phyloP scores from a whole-genome alignment of 2,113 vertebrate species.

The Hemibagrus wyckioides region DNA sequence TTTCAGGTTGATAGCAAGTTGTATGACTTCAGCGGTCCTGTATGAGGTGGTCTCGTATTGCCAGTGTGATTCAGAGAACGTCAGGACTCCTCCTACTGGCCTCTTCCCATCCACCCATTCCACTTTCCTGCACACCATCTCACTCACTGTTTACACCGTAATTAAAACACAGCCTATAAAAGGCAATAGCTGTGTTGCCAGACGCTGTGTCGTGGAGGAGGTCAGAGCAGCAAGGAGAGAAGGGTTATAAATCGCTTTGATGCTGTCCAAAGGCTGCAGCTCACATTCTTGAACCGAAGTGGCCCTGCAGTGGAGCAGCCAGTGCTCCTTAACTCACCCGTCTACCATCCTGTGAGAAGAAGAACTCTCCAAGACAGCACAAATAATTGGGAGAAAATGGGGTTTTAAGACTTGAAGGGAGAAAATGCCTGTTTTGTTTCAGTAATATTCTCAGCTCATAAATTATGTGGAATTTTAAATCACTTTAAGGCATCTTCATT shows the following conservation, averaged over 20 bases:
- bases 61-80: constrained; percentile 23
- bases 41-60: constrained; percentile 20
- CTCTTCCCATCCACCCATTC: constrained; percentile 40
- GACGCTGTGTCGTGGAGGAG: constrained; percentile 61
- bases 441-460: background rate
- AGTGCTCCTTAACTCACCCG: background rate
- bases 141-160: constrained; percentile 70
- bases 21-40: constrained; percentile 25
- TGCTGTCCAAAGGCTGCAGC: constrained; percentile 64
- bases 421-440: background rate
- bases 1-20: background rate
- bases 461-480: background rate
- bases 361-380: background rate
- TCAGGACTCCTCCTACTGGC: constrained; percentile 29
- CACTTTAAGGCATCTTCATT: background rate
- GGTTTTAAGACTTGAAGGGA: background rate
- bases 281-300: constrained; percentile 66
- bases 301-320: constrained; percentile 44
- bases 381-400: constrained; percentile 3
- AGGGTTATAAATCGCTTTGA: constrained; percentile 75
- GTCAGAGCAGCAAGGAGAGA: constrained; percentile 57
- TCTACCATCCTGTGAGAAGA: background rate
- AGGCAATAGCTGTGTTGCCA: constrained; percentile 72
- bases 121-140: constrained; percentile 62
- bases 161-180: constrained; percentile 81